These are phyloP conservation scores for Platycercus adscitus DNA, from an alignment of 2,113 vertebrate genomes.

Conservation along the genomic window DNA sequence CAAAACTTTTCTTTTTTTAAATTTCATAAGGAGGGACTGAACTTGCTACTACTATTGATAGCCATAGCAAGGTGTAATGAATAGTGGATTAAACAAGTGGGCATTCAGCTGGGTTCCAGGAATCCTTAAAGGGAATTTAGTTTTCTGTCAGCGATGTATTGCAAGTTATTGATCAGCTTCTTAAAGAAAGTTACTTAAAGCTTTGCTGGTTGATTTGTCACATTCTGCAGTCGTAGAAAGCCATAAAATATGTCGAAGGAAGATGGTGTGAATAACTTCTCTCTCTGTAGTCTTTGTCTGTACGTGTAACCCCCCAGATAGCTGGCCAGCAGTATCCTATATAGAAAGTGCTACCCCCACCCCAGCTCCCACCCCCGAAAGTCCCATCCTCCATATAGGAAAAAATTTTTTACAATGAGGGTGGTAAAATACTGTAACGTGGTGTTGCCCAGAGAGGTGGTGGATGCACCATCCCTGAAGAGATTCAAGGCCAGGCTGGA, in stretches of 20 bases:
- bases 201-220: not conserved
- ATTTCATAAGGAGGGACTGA: not conserved
- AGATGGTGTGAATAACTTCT: not conserved
- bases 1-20: not conserved
- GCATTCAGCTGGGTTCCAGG: not conserved
- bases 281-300: not conserved
- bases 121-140: not conserved
- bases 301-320: not conserved
- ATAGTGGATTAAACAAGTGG: not conserved
- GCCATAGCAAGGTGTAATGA: not conserved
- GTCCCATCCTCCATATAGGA: not conserved
- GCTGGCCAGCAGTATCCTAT: not conserved
- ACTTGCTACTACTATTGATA: not conserved
- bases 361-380: not conserved
- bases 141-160: not conserved
- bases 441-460: not conserved
- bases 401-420: not conserved
- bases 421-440: not conserved
- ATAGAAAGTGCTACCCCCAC: not conserved
- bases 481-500: not conserved
- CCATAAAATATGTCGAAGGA: not conserved
- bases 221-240: not conserved
- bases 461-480: not conserved
- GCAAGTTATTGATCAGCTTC: not conserved
- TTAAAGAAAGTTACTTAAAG: not conserved